These are phyloP conservation scores for Papilio demoleus DNA, from an alignment of 2,888 invertebrate species.

Conservation along the genomic window DNA sequence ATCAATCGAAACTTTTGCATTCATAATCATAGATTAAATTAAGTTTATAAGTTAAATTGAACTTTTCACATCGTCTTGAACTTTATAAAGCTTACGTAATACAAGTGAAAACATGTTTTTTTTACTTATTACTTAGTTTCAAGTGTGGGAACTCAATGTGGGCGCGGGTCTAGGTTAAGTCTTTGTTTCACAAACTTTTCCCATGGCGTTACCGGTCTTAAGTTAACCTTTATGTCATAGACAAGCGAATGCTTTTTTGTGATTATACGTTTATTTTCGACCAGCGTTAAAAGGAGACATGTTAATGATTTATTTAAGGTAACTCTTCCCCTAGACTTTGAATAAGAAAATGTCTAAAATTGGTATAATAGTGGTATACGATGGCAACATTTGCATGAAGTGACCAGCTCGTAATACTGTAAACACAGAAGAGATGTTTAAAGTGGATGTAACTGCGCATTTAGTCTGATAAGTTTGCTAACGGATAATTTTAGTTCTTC, in stretches of 20 bases:
- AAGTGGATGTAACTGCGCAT: too few relatives aligned
- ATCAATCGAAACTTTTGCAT: too few relatives aligned
- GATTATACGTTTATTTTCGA: conserved; percentile 9
- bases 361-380: too few relatives aligned
- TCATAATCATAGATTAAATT: too few relatives aligned
- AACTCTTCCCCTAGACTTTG: too few relatives aligned
- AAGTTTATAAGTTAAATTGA: background rate
- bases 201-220: conserved; percentile 59
- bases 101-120: conserved; percentile 65
- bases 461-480: too few relatives aligned
- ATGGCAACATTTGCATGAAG: too few relatives aligned
- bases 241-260: conserved; percentile 36
- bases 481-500: too few relatives aligned
- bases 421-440: too few relatives aligned
- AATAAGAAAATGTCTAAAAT: too few relatives aligned
- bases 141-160: conserved; percentile 72
- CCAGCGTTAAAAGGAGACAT: background rate
- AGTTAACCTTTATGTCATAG: conserved; percentile 47
- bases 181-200: conserved; percentile 60
- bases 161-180: conserved; percentile 69
- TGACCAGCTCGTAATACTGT: too few relatives aligned
- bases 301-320: too few relatives aligned
- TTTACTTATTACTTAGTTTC: conserved; percentile 59
- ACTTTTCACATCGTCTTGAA: conserved; percentile 23
- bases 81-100: conserved; percentile 58